These are phyloP conservation scores for Neopipo cinnamomea DNA, from an alignment of 2,113 vertebrate species.

Conservation along the genomic window DNA sequence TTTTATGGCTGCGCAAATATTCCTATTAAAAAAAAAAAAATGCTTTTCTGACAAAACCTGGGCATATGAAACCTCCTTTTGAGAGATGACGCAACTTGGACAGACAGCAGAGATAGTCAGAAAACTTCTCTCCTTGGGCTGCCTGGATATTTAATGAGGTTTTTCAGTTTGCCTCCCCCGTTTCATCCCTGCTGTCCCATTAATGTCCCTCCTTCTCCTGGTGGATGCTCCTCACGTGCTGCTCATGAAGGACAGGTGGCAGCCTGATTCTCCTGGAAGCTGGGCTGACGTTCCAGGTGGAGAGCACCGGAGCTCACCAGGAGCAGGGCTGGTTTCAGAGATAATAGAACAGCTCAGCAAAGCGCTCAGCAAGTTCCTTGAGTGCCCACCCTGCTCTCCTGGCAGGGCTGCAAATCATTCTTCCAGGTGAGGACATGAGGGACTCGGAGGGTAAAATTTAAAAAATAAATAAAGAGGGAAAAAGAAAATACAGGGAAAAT, in stretches of 20 bases:
- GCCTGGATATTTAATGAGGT: constrained; percentile 17
- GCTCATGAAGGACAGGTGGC: constrained; percentile 1
- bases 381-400: background rate
- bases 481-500: background rate
- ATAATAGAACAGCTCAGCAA: background rate
- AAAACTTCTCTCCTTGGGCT: constrained; percentile 25
- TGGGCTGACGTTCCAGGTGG: background rate
- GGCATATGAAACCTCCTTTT: background rate
- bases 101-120: background rate
- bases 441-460: background rate
- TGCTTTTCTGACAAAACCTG: background rate
- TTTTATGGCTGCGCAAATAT: constrained; percentile 28
- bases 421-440: background rate
- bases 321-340: background rate
- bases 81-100: background rate
- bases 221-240: background rate
- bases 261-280: background rate
- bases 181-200: background rate
- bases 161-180: no score
- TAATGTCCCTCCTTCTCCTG: background rate
- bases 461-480: fast-evolving
- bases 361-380: background rate
- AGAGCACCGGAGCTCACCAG: background rate
- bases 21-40: background rate
- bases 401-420: background rate